phyloP scores from a whole-genome alignment of 2,797 vertebrate genomes.

The Pachyuromys duprasi region DNA sequence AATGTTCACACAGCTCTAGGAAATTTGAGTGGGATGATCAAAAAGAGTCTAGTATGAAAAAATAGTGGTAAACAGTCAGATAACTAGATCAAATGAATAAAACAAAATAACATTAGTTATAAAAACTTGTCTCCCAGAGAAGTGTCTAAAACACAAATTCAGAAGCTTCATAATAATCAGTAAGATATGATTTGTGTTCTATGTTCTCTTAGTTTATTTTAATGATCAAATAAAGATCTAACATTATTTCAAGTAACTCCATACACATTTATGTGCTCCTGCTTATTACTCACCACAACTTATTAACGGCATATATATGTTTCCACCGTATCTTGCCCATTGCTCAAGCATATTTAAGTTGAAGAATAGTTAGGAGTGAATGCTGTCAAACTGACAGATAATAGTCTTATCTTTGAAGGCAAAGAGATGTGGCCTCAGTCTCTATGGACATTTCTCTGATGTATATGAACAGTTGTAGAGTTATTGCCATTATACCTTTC shows the following conservation, averaged over 20 bases:
- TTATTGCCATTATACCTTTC: background rate
- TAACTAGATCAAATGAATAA: background rate
- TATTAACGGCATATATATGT: background rate
- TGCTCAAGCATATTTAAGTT: background rate
- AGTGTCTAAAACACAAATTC: background rate
- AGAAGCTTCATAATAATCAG: background rate
- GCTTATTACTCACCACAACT: background rate
- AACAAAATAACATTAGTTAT: background rate
- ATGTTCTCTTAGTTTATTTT: background rate
- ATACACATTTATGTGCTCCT: background rate
- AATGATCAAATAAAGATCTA: too few relatives aligned
- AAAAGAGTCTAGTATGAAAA: background rate
- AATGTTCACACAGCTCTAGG: background rate
- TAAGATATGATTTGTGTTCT: background rate
- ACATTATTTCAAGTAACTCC: background rate
- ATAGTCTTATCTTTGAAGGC: background rate
- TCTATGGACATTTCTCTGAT: background rate
- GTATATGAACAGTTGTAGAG: background rate
- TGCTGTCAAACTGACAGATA: background rate
- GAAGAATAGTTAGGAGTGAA: background rate
- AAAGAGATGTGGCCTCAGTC: background rate
- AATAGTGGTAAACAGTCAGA: background rate
- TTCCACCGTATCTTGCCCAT: background rate
- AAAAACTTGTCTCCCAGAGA: fast-evolving
- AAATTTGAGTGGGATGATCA: background rate